Evolutionary conservation across 2,797 vertebrate species (phyloP).

Genomic region (Discoglossus pictus): DNA sequence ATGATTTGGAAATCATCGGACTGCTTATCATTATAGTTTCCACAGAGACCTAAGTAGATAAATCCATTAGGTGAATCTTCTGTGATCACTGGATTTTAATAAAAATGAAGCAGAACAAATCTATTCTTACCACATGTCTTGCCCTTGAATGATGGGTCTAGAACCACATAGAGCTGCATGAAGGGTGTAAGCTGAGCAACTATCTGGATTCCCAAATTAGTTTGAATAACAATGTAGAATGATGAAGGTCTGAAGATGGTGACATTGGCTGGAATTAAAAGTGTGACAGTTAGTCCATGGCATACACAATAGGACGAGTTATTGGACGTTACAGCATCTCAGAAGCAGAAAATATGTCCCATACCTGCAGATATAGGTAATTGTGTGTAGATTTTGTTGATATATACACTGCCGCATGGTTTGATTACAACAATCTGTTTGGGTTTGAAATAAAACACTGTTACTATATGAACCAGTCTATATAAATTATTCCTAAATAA

Average conservation of each 20-base stretch:
- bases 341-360: constrained; percentile 40
- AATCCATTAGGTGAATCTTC: not conserved
- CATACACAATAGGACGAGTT: too few species aligned
- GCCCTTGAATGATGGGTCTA: constrained; percentile 62
- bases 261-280: constrained; percentile 61
- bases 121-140: constrained; percentile 69
- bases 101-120: not conserved
- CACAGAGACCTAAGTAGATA: constrained; percentile 67
- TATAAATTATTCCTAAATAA: too few species aligned
- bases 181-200: constrained; percentile 66
- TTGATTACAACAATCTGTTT: constrained; percentile 75
- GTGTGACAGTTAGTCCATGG: not conserved
- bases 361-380: constrained; percentile 81
- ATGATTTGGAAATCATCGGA: constrained; percentile 69
- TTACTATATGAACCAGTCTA: too few species aligned
- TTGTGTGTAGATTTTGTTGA: constrained; percentile 80
- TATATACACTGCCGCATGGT: constrained; percentile 75
- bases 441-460: constrained; percentile 1
- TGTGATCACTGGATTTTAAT: not conserved
- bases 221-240: constrained; percentile 68
- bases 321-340: too few species aligned
- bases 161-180: constrained; percentile 69
- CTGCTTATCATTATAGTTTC: constrained; percentile 72
- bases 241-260: constrained; percentile 73
- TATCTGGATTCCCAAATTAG: constrained; percentile 66